A percentile compares a stretch with the other conserved stretches of the same genome.
Conservation (phyloP, 2,888 invertebrate species). For the Megamerina dolium region DNA sequence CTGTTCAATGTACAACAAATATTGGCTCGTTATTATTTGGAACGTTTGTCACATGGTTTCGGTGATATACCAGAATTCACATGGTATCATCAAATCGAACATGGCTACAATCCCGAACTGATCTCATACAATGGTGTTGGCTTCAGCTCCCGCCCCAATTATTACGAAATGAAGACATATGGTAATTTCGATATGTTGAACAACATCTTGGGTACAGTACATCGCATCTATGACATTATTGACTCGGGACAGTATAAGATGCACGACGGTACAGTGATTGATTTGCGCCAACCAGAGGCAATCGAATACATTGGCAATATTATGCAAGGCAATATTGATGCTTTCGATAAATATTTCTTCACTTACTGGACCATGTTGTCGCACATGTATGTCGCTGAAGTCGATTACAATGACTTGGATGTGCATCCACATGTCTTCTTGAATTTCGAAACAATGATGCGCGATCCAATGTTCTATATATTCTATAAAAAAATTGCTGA, state of each 20-base stretch:
- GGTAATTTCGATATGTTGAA: slow-evolving; percentile 34
- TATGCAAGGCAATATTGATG: slow-evolving; percentile 55
- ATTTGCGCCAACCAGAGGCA: slow-evolving; percentile 57
- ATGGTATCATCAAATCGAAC: slow-evolving; percentile 51
- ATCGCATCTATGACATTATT: slow-evolving; percentile 51
- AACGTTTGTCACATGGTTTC: slow-evolving; percentile 60
- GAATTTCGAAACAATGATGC: slow-evolving; percentile 59
- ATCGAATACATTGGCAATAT: slow-evolving; percentile 61
- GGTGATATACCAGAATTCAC: slow-evolving; percentile 57
- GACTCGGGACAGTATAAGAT: slow-evolving; percentile 51
- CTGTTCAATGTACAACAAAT: slow-evolving; percentile 64
- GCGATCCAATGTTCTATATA: slow-evolving; percentile 69
- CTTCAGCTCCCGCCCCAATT: slow-evolving; percentile 55
- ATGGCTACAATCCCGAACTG: slow-evolving; percentile 57
- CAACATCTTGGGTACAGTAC: slow-evolving; percentile 42
- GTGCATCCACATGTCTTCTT: slow-evolving; percentile 55
- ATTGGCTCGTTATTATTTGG: slow-evolving; percentile 63
- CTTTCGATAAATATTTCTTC: slow-evolving; percentile 36
- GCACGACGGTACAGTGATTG: slow-evolving; percentile 53
- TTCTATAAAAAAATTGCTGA: slow-evolving; percentile 59
- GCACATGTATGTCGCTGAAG: slow-evolving; percentile 36
- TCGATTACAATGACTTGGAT: slow-evolving; percentile 28
- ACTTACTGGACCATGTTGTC: slow-evolving; percentile 34
- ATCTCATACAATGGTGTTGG: slow-evolving; percentile 58
- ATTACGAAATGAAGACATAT: slow-evolving; percentile 34